Evolutionary conservation across 2,113 vertebrate species (phyloP).

Genomic region (Menura novaehollandiae): DNA sequence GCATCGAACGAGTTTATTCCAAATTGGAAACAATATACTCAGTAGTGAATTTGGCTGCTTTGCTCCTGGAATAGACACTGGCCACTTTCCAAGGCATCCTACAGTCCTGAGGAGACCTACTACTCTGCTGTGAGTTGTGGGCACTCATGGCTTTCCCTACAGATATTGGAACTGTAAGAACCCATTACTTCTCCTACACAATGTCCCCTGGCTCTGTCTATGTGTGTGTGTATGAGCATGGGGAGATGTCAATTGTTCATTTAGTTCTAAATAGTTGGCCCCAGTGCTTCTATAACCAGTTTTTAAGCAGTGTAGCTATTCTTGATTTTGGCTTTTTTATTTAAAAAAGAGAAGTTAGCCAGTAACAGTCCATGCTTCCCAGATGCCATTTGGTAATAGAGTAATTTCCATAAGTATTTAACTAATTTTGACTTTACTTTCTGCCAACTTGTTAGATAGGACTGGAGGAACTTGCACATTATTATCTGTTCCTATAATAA

Average conservation of each 20-base stretch:
- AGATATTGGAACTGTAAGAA: neutral
- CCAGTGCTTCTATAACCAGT: neutral
- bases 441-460: neutral
- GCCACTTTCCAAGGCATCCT: neutral
- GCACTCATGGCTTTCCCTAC: fast-evolving
- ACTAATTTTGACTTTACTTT: neutral
- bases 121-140: neutral
- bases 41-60: fast-evolving
- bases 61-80: neutral
- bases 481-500: neutral
- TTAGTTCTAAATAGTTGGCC: neutral
- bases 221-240: neutral
- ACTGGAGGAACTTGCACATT: neutral
- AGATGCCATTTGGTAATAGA: neutral
- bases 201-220: neutral
- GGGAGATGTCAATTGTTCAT: too few relatives aligned
- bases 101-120: neutral
- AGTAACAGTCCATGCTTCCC: neutral
- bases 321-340: neutral
- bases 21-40: neutral
- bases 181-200: neutral
- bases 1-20: fast-evolving
- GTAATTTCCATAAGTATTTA: neutral
- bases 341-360: neutral
- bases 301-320: neutral